A percentile compares a stretch with the other conserved stretches of the same genome.
Conservation (phyloP, 2,888 invertebrate genomes). For the Danaus chrysippus region DNA sequence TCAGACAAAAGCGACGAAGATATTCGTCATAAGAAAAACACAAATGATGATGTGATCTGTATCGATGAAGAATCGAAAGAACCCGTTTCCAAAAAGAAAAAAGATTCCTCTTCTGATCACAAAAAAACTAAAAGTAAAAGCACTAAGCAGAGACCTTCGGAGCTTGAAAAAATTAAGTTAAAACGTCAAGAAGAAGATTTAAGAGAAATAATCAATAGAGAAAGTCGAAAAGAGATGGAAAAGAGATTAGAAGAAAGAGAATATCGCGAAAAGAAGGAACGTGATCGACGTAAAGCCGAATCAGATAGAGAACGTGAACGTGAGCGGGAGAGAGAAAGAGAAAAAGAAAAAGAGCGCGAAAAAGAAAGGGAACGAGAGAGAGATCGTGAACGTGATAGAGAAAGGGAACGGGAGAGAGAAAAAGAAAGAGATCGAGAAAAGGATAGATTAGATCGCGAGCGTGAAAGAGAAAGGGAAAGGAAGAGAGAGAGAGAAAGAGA, state of each 20-base stretch:
- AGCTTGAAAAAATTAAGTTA: constrained; percentile 45
- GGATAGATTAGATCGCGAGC: constrained; percentile 36
- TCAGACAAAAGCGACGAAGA: constrained; percentile 83
- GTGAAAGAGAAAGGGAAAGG: constrained; percentile 31
- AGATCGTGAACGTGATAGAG: constrained; percentile 49
- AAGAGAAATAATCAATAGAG: constrained; percentile 60
- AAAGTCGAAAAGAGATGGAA: constrained; percentile 52
- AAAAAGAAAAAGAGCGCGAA: constrained; percentile 59
- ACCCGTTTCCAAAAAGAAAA: constrained; percentile 67
- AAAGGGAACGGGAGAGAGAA: constrained; percentile 34
- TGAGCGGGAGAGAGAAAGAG: constrained; percentile 44
- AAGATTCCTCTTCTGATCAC: constrained; percentile 45
- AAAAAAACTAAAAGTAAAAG: constrained; percentile 65
- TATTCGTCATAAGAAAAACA: constrained; percentile 51
- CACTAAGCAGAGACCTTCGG: constrained; percentile 53
- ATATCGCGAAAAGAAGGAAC: constrained; percentile 55
- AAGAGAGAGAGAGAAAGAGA: constrained; percentile 30
- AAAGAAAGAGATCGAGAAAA: constrained; percentile 19
- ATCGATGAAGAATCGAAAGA: constrained; percentile 62
- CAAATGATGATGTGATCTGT: constrained; percentile 71
- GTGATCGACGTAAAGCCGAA: constrained; percentile 51
- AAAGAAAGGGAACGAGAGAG: constrained; percentile 48
- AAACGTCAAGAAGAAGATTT: constrained; percentile 64
- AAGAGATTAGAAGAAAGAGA: constrained; percentile 64
- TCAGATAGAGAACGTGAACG: constrained; percentile 43